A percentile compares a stretch with the other conserved stretches of the same genome.
Conservation (phyloP, 2,797 vertebrate genomes). For the Acomys russatus region DNA sequence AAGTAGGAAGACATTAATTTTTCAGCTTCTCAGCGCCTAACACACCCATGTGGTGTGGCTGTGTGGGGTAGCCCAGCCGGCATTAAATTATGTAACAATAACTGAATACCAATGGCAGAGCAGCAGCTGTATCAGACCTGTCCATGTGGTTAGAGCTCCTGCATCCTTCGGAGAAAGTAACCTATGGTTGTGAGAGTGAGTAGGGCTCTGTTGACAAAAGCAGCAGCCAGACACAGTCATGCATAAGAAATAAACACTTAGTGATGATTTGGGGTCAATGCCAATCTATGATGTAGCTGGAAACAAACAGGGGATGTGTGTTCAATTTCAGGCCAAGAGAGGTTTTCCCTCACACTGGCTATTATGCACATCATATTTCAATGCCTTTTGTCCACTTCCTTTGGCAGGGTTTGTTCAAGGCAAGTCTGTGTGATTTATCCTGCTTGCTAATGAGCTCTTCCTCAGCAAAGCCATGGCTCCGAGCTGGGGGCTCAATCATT, state of each 20-base stretch:
- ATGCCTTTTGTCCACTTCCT: slow-evolving; percentile 21
- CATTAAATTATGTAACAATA: slow-evolving; percentile 47
- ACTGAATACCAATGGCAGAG: not conserved
- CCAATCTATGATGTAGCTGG: slow-evolving; percentile 26
- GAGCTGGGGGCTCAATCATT: not conserved
- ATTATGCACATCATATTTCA: slow-evolving; percentile 15
- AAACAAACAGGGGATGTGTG: not conserved
- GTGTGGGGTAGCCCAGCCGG: not conserved
- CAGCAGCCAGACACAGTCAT: not conserved
- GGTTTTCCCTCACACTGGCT: not conserved
- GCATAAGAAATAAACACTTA: slow-evolving; percentile 52
- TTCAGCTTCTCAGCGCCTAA: not conserved
- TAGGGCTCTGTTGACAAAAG: not conserved
- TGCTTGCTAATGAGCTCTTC: slow-evolving; percentile 23
- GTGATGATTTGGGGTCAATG: slow-evolving; percentile 4
- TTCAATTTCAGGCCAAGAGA: slow-evolving; percentile 39
- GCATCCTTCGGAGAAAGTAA: not conserved
- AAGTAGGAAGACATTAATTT: slow-evolving; percentile 60
- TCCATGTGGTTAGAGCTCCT: not conserved
- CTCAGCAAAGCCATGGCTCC: not conserved
- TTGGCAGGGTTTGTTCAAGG: slow-evolving; percentile 48
- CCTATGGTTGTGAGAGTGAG: not conserved
- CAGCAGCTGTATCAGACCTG: not conserved
- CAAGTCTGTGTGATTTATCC: slow-evolving; percentile 23
- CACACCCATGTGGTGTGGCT: not conserved